A percentile compares a stretch with the other conserved stretches of the same genome.
phyloP scores from a whole-genome alignment of 2,113 vertebrate genomes.

The Ptychochromis oligacanthus region DNA sequence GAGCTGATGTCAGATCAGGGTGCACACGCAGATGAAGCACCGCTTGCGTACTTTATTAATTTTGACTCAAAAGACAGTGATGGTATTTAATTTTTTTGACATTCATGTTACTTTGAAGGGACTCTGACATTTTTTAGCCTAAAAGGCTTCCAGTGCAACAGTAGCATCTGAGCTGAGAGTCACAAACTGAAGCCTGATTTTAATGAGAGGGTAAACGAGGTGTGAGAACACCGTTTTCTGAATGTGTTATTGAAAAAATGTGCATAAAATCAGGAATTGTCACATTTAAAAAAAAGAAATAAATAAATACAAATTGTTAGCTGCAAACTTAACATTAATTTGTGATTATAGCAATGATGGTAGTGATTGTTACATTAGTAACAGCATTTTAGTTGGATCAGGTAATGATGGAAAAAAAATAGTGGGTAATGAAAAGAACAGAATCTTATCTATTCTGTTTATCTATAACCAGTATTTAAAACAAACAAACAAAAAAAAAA shows the following conservation, averaged over 20 bases:
- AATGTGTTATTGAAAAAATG: not conserved
- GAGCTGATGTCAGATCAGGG: conserved; percentile 15
- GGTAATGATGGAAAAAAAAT: not conserved
- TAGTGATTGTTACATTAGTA: not conserved
- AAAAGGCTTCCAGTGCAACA: not conserved
- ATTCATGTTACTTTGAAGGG: not conserved
- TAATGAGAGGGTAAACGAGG: not conserved
- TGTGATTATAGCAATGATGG: not conserved
- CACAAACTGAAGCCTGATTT: not conserved
- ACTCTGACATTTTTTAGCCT: not conserved
- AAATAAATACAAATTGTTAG: not conserved
- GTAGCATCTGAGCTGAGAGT: fast-evolving
- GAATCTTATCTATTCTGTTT: not conserved
- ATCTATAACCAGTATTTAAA: no score
- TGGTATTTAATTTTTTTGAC: not conserved
- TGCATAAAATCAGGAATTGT: not conserved
- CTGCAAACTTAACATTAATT: not conserved
- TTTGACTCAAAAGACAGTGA: not conserved
- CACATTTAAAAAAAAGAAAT: not conserved
- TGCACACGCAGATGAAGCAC: not conserved
- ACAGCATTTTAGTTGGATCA: not conserved
- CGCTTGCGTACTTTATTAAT: not conserved
- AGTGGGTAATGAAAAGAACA: not conserved
- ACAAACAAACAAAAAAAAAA: no score
- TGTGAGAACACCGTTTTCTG: not conserved